Conservation (phyloP, 2,113 vertebrate genomes). For the Thamnophis sirtalis region DNA sequence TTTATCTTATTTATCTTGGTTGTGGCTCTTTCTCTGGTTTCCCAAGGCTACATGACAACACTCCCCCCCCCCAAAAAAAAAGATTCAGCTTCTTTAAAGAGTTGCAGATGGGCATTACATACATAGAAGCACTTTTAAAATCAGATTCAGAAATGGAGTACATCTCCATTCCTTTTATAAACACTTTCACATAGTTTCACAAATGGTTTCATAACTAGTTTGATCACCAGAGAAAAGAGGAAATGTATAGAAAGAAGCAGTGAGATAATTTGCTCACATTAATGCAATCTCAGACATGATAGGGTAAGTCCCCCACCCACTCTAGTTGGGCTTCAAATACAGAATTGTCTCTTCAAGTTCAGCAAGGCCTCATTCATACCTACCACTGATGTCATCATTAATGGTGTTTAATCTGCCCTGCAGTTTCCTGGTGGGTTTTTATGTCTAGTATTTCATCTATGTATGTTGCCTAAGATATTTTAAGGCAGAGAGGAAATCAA, state of each 20-base stretch:
- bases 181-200: not conserved
- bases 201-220: not conserved
- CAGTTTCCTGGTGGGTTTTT: not conserved
- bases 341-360: not conserved
- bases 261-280: not conserved
- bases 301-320: not conserved
- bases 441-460: not conserved
- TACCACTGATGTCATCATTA: not conserved
- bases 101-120: not conserved
- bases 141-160: not conserved
- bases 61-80: not conserved
- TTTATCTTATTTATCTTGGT: not conserved
- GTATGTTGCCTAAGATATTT: not conserved
- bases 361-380: not conserved
- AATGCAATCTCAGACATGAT: not conserved
- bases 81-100: not conserved
- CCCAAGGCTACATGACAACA: not conserved
- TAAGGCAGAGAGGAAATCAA: not conserved
- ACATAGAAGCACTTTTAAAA: not conserved
- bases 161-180: not conserved
- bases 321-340: not conserved
- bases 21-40: not conserved
- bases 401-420: not conserved
- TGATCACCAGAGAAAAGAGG: not conserved
- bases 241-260: not conserved